Evolutionary conservation across 2,113 vertebrate species (phyloP).

Genomic region (Polypterus senegalus): DNA sequence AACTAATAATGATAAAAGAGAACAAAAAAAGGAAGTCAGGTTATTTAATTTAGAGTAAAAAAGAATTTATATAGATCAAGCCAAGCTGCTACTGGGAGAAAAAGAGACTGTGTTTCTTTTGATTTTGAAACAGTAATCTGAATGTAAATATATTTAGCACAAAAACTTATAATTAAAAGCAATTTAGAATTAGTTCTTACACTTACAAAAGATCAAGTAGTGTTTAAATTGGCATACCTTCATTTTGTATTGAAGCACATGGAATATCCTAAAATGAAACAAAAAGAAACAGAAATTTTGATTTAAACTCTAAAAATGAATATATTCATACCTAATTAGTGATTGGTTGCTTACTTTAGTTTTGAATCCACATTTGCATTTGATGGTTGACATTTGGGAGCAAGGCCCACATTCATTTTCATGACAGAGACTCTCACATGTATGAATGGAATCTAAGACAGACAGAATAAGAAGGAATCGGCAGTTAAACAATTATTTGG

Average conservation of each 20-base stretch:
- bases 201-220: too few species aligned
- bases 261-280: constrained; percentile 67
- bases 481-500: too few species aligned
- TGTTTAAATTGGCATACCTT: constrained; percentile 53
- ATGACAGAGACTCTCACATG: constrained; percentile 85
- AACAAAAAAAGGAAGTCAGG: neutral
- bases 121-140: too few species aligned
- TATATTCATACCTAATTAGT: neutral
- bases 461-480: constrained; percentile 12
- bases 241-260: constrained; percentile 71
- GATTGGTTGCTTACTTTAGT: constrained; percentile 55
- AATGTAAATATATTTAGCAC: too few species aligned
- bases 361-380: constrained; percentile 84
- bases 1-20: constrained; percentile 35
- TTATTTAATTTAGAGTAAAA: too few species aligned
- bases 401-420: constrained; percentile 83
- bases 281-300: constrained; percentile 15
- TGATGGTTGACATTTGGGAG: constrained; percentile 76
- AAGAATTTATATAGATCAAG: too few species aligned
- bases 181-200: too few species aligned
- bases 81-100: too few species aligned
- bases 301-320: neutral
- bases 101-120: too few species aligned
- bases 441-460: constrained; percentile 68
- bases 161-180: too few species aligned